A percentile compares a stretch with the other conserved stretches of the same genome.
Evolutionary conservation across 2,113 vertebrate species (phyloP).

Genomic region (Zosterops borbonicus): DNA sequence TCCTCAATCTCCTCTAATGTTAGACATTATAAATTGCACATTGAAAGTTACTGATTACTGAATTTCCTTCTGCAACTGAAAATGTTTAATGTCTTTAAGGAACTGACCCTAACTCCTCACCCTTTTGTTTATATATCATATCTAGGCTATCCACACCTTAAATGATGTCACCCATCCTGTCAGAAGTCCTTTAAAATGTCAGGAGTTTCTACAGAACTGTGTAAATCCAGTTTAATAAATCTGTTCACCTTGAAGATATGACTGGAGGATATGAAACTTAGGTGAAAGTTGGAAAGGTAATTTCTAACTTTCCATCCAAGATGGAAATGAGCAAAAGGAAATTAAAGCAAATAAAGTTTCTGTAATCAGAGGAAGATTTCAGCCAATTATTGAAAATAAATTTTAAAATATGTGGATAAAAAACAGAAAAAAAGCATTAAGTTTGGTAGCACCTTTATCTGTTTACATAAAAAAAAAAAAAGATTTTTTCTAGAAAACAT

Average conservation of each 20-base stretch:
- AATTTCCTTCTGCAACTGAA: background rate
- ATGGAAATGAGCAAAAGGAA: background rate
- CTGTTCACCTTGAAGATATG: background rate
- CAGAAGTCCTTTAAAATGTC: background rate
- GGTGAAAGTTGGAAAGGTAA: background rate
- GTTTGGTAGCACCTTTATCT: background rate
- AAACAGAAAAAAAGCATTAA: accelerated
- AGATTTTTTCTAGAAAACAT: background rate
- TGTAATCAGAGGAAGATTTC: background rate
- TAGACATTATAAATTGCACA: slow-evolving; percentile 42
- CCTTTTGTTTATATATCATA: background rate
- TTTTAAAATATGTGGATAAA: background rate
- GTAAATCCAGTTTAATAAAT: background rate
- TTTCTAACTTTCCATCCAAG: background rate
- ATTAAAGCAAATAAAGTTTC: background rate
- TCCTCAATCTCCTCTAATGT: slow-evolving; percentile 22
- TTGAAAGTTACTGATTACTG: background rate
- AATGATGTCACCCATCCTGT: background rate
- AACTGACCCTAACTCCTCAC: background rate
- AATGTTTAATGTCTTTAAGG: background rate
- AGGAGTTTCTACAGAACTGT: background rate
- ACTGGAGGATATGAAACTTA: background rate
- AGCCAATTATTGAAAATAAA: background rate
- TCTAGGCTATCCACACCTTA: background rate
- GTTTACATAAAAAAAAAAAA: background rate